phyloP scores from a whole-genome alignment of 1,140 invertebrate genomes.

The Ylistrum balloti region DNA sequence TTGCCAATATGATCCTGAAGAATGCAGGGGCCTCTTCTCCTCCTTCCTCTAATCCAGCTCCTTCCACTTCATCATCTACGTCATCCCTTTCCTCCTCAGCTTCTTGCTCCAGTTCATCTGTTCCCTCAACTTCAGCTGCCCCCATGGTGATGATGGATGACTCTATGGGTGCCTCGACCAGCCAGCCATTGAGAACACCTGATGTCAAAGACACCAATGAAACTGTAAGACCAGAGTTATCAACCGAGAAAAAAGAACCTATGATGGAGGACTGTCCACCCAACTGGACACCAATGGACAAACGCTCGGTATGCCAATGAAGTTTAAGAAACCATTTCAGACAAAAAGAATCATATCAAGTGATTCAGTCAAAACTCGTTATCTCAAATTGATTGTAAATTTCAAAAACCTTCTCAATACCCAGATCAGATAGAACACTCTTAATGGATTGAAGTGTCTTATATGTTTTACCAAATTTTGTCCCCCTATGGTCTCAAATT shows the following conservation, averaged over 20 bases:
- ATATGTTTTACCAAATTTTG: no score
- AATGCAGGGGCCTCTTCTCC: slow-evolving; percentile 49
- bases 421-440: no score
- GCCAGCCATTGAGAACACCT: background rate
- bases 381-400: no score
- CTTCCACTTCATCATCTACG: background rate
- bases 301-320: background rate
- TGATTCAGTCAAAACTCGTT: no score
- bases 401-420: no score
- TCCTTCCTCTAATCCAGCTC: background rate
- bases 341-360: no score
- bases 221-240: background rate
- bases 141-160: background rate
- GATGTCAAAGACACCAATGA: background rate
- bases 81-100: background rate
- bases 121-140: background rate
- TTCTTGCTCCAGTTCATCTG: background rate
- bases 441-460: no score
- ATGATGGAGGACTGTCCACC: background rate
- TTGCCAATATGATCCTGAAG: slow-evolving; percentile 72
- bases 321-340: no score
- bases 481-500: no score
- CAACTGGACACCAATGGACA: background rate
- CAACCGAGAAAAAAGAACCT: background rate
- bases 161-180: background rate